These are phyloP conservation scores for Phoxinus dragarum DNA, from an alignment of 2,797 vertebrate genomes.

Conservation along the genomic window DNA sequence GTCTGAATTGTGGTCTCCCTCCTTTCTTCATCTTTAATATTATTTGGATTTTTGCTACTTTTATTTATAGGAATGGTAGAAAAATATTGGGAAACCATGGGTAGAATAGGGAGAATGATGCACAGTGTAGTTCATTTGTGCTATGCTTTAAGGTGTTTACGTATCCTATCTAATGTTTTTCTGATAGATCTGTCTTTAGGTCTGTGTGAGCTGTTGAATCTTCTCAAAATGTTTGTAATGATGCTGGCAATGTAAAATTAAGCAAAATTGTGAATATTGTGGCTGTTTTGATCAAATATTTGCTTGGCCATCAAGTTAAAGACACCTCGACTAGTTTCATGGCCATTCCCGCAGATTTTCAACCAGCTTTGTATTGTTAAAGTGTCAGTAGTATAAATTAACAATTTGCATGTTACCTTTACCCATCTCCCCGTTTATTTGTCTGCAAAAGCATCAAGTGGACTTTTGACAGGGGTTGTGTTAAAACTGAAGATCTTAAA, in stretches of 20 bases:
- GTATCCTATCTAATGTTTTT: neutral
- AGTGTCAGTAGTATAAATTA: neutral
- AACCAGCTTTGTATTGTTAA: neutral
- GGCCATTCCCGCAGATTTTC: neutral
- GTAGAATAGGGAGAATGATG: neutral
- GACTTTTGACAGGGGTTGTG: neutral
- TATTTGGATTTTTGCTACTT: constrained; percentile 16
- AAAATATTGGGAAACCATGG: neutral
- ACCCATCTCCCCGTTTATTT: neutral
- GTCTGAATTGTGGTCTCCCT: neutral
- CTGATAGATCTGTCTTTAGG: neutral
- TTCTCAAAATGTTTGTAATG: neutral
- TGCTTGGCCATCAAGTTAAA: neutral
- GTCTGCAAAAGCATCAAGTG: neutral
- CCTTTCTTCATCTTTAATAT: neutral
- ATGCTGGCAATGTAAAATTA: neutral
- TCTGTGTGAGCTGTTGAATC: neutral
- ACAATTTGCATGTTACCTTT: neutral
- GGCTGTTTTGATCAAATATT: neutral
- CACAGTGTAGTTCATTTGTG: constrained; percentile 12
- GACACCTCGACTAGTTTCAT: neutral
- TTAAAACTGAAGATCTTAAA: neutral
- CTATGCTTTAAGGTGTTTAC: neutral
- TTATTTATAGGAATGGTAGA: neutral
- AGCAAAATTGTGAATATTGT: neutral